Base-by-base conservation (phyloP, 2,797 vertebrate species). In the Dryobates pubescens region DNA sequence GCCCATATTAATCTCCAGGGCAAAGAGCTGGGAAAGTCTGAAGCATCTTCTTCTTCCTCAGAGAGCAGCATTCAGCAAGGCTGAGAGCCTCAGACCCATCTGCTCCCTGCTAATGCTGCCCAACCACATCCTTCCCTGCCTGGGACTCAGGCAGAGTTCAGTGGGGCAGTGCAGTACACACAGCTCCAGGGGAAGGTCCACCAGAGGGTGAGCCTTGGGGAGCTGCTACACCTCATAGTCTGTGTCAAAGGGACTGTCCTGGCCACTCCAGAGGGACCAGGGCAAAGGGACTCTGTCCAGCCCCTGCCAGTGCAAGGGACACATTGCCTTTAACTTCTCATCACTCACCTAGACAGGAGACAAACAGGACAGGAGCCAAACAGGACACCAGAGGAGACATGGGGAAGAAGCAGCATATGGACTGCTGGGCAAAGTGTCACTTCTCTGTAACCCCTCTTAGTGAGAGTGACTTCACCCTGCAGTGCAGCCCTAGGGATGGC, bases 321-420 rank as follows among this genome's bases (percentile, higher is more conserved):
- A 27, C 4, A 6, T 9, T 63, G 75, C 71, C n/a, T 43, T 63
- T 20, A 1, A 22, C 4, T 84, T 47, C 65, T 86, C 59, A 34
- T 36, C 56, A 29, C 69, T 78, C 69, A 62, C 4, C 65, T 2
- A 53, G 36, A 47, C 41, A 91, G 54, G 24, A 91, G 82, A 20
- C 22, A 18, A 61, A 65, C 11, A 62, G 68, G 74, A 92, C 78
- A 89, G 49, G 36, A 82, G 80, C 29, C 53, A 79, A 67, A 94
- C 17, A 77, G 56, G 51, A 94, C 68, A 92, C 32, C 77, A 92
- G 73, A 80, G 49, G 53, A 92, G 67, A 86, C 71, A 86, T 2
- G 45, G 19, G 49, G 76, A 81, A 91, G 58, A 29, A 78, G 53
- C 65, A 90, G 72, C 43, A 47, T 0, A 5, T 24, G 41, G 49